Conservation (phyloP, 2,113 vertebrate genomes). For the Amblyornis subalaris region DNA sequence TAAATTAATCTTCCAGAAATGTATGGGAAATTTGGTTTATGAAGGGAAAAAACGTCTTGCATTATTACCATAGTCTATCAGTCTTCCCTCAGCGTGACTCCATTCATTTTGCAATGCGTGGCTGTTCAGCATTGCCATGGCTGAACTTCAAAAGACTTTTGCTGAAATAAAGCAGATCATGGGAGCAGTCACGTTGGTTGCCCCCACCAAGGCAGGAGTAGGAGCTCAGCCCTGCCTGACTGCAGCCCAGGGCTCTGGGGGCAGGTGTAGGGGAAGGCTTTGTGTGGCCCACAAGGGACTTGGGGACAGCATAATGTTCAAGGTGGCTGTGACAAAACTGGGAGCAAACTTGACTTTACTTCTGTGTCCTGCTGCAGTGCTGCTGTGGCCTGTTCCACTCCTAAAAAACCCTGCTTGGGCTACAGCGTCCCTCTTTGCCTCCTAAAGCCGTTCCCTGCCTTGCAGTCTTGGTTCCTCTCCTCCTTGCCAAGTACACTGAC, state of each 20-base stretch:
- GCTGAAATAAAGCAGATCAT: not conserved
- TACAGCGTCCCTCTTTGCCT: not conserved
- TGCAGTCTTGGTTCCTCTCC: not conserved
- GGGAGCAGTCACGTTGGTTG: fast-evolving
- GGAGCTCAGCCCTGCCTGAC: not conserved
- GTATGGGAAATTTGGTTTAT: constrained; percentile 41
- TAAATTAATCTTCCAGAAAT: constrained; percentile 54
- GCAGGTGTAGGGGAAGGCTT: not conserved
- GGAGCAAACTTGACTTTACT: not conserved
- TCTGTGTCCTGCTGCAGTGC: not conserved
- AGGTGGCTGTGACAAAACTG: not conserved
- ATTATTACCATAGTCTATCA: constrained; percentile 24
- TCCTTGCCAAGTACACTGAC: constrained; percentile 26
- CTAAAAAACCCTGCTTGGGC: not conserved
- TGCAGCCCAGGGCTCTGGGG: not conserved
- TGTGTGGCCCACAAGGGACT: not conserved
- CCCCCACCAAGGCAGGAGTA: not conserved
- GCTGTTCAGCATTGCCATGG: not conserved
- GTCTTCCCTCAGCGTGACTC: not conserved
- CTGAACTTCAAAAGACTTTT: not conserved
- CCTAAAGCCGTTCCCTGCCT: not conserved
- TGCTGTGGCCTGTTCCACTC: not conserved
- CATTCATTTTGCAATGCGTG: not conserved
- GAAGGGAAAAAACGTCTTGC: constrained; percentile 23
- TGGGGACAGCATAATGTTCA: not conserved